Evolutionary conservation across 2,797 vertebrate genomes (phyloP).

Genomic region (Anniella stebbinsi): DNA sequence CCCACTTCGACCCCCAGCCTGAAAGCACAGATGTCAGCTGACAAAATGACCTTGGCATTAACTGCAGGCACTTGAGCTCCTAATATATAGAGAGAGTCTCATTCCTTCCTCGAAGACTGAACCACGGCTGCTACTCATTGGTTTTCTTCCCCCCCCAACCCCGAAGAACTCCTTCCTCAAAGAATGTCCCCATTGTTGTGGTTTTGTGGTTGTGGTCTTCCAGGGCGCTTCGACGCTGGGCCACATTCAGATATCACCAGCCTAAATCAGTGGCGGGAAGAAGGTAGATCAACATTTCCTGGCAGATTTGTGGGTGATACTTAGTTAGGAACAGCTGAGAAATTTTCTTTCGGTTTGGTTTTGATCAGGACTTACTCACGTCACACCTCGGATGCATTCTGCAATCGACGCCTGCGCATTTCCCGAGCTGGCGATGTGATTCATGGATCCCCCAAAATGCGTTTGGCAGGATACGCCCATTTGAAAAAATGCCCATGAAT

Average conservation of each 20-base stretch:
- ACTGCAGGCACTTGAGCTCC: conserved; percentile 18
- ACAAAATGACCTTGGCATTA: conserved; percentile 62
- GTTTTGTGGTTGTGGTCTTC: neutral
- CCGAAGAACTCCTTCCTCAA: neutral
- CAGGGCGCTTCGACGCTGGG: rapidly evolving
- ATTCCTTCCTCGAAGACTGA: conserved; percentile 29
- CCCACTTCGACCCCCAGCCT: conserved; percentile 23
- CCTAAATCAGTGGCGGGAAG: neutral
- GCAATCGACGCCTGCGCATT: no score
- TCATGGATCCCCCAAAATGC: no score
- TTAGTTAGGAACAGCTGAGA: no score
- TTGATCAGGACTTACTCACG: no score
- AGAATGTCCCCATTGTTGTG: neutral
- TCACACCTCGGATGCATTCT: no score
- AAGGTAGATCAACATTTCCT: no score
- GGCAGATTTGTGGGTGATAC: no score
- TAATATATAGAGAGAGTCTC: conserved; percentile 9
- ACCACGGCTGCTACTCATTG: neutral
- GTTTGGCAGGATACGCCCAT: no score
- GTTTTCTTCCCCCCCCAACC: neutral
- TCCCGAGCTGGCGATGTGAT: no score
- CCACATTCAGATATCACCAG: neutral
- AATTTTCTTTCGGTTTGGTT: no score
- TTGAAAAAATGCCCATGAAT: no score
- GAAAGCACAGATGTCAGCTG: conserved; percentile 42